These are phyloP conservation scores for Aramus guarauna DNA, from an alignment of 2,113 vertebrate species.

Conservation along the genomic window DNA sequence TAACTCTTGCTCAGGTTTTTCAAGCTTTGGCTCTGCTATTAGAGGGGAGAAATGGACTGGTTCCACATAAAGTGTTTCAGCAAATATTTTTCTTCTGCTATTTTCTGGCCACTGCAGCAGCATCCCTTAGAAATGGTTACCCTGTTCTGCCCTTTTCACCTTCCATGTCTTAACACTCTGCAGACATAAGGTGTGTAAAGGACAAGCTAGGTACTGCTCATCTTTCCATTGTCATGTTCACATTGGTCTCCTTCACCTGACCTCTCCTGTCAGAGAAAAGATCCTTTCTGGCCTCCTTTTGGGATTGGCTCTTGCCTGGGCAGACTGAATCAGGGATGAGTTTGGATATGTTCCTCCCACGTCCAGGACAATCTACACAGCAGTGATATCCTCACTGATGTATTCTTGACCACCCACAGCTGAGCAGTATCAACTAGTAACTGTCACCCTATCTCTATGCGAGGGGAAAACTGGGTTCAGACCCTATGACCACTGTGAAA, in stretches of 20 bases:
- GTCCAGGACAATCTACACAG: neutral
- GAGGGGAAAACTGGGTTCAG: neutral
- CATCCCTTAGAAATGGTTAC: neutral
- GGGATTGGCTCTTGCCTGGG: neutral
- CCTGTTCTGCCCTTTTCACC: neutral
- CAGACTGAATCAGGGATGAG: constrained; percentile 20
- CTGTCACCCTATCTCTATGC: neutral
- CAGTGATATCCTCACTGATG: neutral
- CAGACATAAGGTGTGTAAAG: neutral
- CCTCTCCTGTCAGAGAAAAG: neutral
- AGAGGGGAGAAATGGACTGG: constrained; percentile 7
- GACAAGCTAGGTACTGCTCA: neutral
- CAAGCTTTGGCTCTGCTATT: constrained; percentile 66
- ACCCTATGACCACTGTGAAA: neutral
- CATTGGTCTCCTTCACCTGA: neutral
- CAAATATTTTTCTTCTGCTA: neutral
- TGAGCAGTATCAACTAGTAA: neutral
- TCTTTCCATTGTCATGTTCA: neutral
- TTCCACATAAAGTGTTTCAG: neutral
- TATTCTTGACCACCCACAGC: neutral
- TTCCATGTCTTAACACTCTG: neutral
- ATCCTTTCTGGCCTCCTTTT: neutral
- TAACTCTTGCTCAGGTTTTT: constrained; percentile 67
- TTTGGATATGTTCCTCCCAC: constrained; percentile 14
- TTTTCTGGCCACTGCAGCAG: neutral